Base-by-base conservation (phyloP, 1,140 invertebrate genomes). In the Penaeus chinensis region DNA sequence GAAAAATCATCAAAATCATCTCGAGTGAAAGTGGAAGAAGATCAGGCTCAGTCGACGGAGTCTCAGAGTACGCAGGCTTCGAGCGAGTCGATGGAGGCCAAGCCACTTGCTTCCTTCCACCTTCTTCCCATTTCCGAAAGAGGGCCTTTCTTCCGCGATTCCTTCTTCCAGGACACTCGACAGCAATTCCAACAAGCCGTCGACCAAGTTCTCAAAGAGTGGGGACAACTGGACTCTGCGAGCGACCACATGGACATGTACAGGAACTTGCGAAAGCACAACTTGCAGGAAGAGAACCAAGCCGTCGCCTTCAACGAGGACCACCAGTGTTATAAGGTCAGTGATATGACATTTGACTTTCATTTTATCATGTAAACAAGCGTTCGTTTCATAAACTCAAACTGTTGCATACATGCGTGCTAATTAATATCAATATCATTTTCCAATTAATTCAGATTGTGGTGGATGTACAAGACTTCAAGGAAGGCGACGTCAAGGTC, bases 391-490 rank as follows among this genome's bases (percentile, higher is more conserved):
- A 13, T 54, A 13, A 54, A 54, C 54, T 54, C 54, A 54, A 13
- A 11, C 10, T 16, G 10, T 54, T 54, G 54, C 11, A 54, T 11
- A 0, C 54, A 54, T 11, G 11, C 10, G 11, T 54, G 10, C 7
- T 0, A 42, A 42, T 42, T 2, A 16, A 13, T 54, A 54, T 1
- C 11, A 54, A 74, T 10, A 27, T 0, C 11, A 27, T 74, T 32
- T 32, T 37, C 42, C 18, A 27, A 32, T 74, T 18, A 5, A 42
- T 42, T 42, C 37, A 74, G 86, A 76, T 88, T 61, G 86, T 88
- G 22, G 20, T 88, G 65, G 86, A 88, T n/a, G 86, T 88, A 22
- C 79, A 88, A 24, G 86, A 80, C 32, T 88, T 88, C 69, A 82
- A 37, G 7, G 65, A 83, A 61, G 54, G 82, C 8, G 81, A 88